Base-by-base conservation (phyloP, 2,888 invertebrate species). In the Hydraecia micacea region DNA sequence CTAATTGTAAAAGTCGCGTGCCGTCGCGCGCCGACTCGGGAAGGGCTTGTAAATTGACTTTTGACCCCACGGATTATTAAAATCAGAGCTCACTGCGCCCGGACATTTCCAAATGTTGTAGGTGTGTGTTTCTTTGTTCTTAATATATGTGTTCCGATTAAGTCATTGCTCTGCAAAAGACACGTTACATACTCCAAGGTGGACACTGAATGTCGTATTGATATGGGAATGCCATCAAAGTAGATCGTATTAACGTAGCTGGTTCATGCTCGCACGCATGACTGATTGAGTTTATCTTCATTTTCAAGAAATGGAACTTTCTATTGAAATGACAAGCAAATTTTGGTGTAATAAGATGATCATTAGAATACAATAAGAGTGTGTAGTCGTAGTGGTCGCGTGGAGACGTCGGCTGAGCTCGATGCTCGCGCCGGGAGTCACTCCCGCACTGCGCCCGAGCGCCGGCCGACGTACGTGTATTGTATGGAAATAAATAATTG, bases 401-500 rank as follows among this genome's bases (percentile, higher is more conserved):
- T 83, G 86, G 77, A 81, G 77, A 71, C 65, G 67, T 73, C 66
- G 73, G 49, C 65, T 86, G 88, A 87, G 78, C 87, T 87, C 90
- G 90, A 89, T 83, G 89, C 89, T 89, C 91, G 89, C 88, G 88
- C 84, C 88, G 91, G 93, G 93, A 94, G 91, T 94, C 94, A 95
- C 94, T 95, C 94, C 93, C 94, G 93, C 93, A 93, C 94, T 94
- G 95, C 93, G 94, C 91, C 94, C 93, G 95, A 91, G 93, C 93
- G 93, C 91, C 91, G 92, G 88, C 92, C 95, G 94, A 95, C 96
- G 95, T 95, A 93, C 94, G 93, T 93, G 94, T 95, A 96, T 96
- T 96, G 96, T 96, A 96, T 95, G 94, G 94, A 94, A 96, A 95
- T 96, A 95, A 94, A 94, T 96, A 96, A 96, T 96, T 96, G 96